Percentiles rank a stretch among this genome's conserved stretches.
Conservation (phyloP, 2,113 vertebrate species). For the Larimichthys crocea region DNA sequence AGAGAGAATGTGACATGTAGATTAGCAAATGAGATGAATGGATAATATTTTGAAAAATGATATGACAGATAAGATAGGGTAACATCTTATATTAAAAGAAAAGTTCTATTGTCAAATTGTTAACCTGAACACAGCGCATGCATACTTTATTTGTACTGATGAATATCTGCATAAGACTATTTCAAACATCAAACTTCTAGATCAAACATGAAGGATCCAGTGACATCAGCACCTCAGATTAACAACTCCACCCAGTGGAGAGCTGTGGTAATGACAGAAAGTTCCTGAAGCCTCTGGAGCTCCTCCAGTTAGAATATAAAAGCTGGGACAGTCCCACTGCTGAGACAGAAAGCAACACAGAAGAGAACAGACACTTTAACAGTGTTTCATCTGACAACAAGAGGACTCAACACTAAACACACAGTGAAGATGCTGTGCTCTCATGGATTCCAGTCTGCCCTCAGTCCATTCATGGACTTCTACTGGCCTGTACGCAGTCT, state of each 20-base stretch:
- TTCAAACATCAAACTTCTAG: background rate
- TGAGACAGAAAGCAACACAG: slow-evolving; percentile 40
- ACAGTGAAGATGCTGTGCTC: too few relatives aligned
- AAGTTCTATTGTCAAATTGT: background rate
- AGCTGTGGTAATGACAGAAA: slow-evolving; percentile 19
- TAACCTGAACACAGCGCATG: too few relatives aligned
- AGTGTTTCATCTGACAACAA: slow-evolving; percentile 10
- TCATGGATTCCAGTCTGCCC: too few relatives aligned
- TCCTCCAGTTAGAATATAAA: slow-evolving; percentile 17
- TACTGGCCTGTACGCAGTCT: too few relatives aligned
- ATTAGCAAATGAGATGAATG: background rate
- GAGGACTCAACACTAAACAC: background rate
- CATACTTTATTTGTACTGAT: slow-evolving; percentile 61
- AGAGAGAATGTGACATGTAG: background rate
- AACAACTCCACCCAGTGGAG: slow-evolving; percentile 41
- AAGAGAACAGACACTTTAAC: slow-evolving; percentile 21
- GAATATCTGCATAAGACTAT: background rate
- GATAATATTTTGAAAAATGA: too few relatives aligned
- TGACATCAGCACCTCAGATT: background rate
- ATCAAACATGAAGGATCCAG: background rate
- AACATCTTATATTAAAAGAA: background rate
- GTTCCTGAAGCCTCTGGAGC: slow-evolving; percentile 24
- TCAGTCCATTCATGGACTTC: too few relatives aligned
- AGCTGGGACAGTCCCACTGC: slow-evolving; percentile 32
- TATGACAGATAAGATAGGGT: background rate